These are phyloP conservation scores for Uloborus plumipes DNA, from an alignment of 2,888 invertebrate species.

Conservation along the genomic window DNA sequence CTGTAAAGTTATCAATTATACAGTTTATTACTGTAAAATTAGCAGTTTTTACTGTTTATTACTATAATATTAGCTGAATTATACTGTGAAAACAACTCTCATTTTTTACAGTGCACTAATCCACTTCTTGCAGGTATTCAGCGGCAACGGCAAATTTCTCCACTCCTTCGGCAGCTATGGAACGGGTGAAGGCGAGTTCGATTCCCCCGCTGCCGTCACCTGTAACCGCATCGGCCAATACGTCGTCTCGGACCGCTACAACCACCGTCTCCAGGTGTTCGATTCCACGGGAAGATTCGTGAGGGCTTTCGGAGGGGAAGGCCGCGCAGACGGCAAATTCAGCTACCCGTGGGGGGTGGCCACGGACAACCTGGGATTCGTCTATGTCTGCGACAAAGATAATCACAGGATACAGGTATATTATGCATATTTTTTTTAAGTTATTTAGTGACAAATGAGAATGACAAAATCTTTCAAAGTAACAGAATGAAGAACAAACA, in stretches of 20 bases:
- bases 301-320: constrained; percentile 95
- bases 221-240: constrained; percentile 96
- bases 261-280: constrained; percentile 89
- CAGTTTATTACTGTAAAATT: no score
- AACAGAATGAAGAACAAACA: no score
- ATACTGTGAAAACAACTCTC: no score
- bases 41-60: no score
- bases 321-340: constrained; percentile 93
- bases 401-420: constrained; percentile 95
- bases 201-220: constrained; percentile 96
- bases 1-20: no score
- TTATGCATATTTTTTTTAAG: no score
- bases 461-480: no score
- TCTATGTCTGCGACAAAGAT: constrained; percentile 99
- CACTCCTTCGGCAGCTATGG: constrained; percentile 97
- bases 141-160: constrained; percentile 89
- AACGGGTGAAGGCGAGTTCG: constrained; percentile 95
- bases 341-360: constrained; percentile 99
- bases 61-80: no score
- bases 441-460: no score
- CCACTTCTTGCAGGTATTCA: constrained; percentile 79
- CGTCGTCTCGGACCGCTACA: constrained; percentile 95
- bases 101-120: no score
- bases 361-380: constrained; percentile 95
- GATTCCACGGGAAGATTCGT: constrained; percentile 94